phyloP scores from a whole-genome alignment of 2,113 vertebrate genomes.

The Asarcornis scutulata region DNA sequence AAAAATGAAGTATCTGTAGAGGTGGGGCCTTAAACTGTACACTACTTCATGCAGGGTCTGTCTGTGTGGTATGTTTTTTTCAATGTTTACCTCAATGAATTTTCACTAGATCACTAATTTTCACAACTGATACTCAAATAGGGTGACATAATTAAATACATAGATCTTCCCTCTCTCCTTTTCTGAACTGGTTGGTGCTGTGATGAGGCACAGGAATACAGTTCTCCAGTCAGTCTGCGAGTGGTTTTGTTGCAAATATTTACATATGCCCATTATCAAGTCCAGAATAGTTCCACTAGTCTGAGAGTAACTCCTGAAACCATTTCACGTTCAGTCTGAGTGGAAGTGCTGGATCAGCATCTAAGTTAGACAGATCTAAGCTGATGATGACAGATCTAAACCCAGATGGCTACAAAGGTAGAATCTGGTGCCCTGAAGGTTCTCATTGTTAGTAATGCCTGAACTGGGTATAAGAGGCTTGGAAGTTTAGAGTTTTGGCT shows the following conservation, averaged over 20 bases:
- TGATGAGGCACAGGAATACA: neutral
- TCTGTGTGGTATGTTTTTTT: neutral
- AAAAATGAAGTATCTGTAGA: neutral
- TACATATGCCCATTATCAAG: neutral
- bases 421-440: neutral
- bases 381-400: no score
- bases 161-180: neutral
- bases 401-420: neutral
- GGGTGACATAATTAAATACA: neutral
- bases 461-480: neutral
- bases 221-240: neutral
- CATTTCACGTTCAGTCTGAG: neutral
- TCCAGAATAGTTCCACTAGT: neutral
- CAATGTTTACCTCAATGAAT: neutral
- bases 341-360: neutral
- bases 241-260: neutral
- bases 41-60: neutral
- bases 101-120: neutral
- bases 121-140: neutral
- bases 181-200: neutral
- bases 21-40: neutral
- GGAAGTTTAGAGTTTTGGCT: neutral
- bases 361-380: neutral
- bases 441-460: neutral
- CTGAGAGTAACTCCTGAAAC: neutral